Base-by-base conservation (phyloP, 2,888 invertebrate species). In the Pedicia rivosa region DNA sequence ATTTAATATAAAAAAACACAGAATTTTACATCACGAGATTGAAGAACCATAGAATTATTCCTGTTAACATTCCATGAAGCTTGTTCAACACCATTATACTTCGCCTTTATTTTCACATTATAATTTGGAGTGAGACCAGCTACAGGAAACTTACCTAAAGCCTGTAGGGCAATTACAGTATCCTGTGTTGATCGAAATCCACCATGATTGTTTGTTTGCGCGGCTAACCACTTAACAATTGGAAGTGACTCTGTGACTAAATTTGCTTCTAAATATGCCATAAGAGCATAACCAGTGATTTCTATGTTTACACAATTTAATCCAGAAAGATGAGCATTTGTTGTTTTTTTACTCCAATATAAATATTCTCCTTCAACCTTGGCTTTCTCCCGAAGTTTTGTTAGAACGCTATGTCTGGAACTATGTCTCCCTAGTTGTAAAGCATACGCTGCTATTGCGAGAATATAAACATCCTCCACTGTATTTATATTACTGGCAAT, bases 241-340 rank as follows among this genome's bases (percentile, higher is more conserved):
- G 72, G 68, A 30, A 73, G 38, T 0, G 48, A 35, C 13, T 45
- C 44, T 17, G 52, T 52, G 3, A 52, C 49, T 19, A 30, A 16
- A 39, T 60, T 61, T 4, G 59, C 57, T 38, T 68, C 65, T 10
- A 75, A 50, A 54, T 70, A 72, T 0, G 84, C 75, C 38, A 90
- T 64, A 38, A 95, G 62, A 0, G 78, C 82, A 58, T 94, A 95
- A 0, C 91, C 76, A 0, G 94, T 91, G 47, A 87, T 83, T 57
- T 87, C 86, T 4, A 94, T 64, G 46, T 58, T 57, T 2, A 79
- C 71, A 27, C 81, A 76, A 41, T 72, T 70, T 0, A 83, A 75
- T 42, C 73, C 59, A 27, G 64, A 57, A 43, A 60, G 64, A 75
- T 78, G 76, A 0, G 78, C 50, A 28, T 63, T 50, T 1, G 62